Conservation (phyloP, 2,888 invertebrate genomes). For the Tetrapedia diversipes region DNA sequence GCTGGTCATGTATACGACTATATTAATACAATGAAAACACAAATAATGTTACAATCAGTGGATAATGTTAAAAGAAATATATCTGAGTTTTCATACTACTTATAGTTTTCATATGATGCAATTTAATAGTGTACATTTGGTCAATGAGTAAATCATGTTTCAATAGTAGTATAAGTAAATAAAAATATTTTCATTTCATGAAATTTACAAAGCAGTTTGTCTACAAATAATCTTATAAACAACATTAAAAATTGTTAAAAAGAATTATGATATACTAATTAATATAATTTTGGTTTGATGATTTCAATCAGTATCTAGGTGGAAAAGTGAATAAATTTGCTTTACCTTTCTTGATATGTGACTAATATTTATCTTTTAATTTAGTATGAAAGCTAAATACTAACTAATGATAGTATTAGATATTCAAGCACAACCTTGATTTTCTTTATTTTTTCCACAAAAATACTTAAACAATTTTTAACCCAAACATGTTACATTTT, state of each 20-base stretch:
- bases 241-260: neutral
- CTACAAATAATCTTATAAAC: slow-evolving; percentile 7
- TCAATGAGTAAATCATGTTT: slow-evolving; percentile 24
- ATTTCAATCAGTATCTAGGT: slow-evolving; percentile 53
- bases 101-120: slow-evolving; percentile 38
- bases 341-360: slow-evolving; percentile 71
- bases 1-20: slow-evolving; percentile 63
- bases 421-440: slow-evolving; percentile 68
- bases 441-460: slow-evolving; percentile 64
- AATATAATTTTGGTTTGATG: slow-evolving; percentile 36
- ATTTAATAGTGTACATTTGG: slow-evolving; percentile 33
- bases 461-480: slow-evolving; percentile 61
- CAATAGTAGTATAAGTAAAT: slow-evolving; percentile 19
- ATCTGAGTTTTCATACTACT: slow-evolving; percentile 34
- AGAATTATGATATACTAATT: slow-evolving; percentile 18
- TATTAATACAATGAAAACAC: slow-evolving; percentile 45
- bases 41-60: slow-evolving; percentile 26
- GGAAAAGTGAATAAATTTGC: slow-evolving; percentile 54
- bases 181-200: slow-evolving; percentile 20
- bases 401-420: slow-evolving; percentile 68
- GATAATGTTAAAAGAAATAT: slow-evolving; percentile 30
- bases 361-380: slow-evolving; percentile 62
- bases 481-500: slow-evolving; percentile 59
- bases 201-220: slow-evolving; percentile 1
- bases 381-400: slow-evolving; percentile 54